Conservation (phyloP, 1,140 invertebrate species). For the Lordiphosa clarofinis region DNA sequence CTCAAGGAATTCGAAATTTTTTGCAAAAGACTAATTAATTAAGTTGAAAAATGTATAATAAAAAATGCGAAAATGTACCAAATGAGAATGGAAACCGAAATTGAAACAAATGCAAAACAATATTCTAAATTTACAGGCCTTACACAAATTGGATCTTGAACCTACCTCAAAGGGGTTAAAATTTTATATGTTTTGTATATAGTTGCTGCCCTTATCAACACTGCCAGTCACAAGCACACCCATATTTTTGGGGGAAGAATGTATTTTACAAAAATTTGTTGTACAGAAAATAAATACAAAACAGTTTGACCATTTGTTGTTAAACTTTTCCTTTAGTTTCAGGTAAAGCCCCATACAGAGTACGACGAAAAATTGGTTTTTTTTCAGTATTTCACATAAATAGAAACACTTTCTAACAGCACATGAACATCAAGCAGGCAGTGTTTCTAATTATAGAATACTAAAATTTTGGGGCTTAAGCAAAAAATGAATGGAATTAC, state of each 20-base stretch:
- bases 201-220: no score
- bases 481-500: no score
- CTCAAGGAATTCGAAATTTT: constrained; percentile 54
- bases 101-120: constrained; percentile 24
- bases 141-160: constrained; percentile 18
- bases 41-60: constrained; percentile 8
- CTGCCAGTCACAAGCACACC: constrained; percentile 31
- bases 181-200: no score
- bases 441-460: no score
- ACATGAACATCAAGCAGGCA: no score
- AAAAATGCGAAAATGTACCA: constrained; percentile 11
- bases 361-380: no score
- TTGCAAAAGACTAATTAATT: constrained; percentile 45
- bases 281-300: constrained; percentile 35
- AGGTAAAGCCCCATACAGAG: no score
- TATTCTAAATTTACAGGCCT: constrained; percentile 37
- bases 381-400: no score
- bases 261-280: constrained; percentile 15
- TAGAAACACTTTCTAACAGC: no score
- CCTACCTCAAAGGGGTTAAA: constrained; percentile 42
- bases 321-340: no score
- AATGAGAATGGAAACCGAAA: constrained; percentile 7
- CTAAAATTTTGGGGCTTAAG: no score
- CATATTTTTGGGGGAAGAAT: background rate
- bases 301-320: background rate